These are phyloP conservation scores for Symphodus melops DNA, from an alignment of 2,113 vertebrate species.

Conservation along the genomic window DNA sequence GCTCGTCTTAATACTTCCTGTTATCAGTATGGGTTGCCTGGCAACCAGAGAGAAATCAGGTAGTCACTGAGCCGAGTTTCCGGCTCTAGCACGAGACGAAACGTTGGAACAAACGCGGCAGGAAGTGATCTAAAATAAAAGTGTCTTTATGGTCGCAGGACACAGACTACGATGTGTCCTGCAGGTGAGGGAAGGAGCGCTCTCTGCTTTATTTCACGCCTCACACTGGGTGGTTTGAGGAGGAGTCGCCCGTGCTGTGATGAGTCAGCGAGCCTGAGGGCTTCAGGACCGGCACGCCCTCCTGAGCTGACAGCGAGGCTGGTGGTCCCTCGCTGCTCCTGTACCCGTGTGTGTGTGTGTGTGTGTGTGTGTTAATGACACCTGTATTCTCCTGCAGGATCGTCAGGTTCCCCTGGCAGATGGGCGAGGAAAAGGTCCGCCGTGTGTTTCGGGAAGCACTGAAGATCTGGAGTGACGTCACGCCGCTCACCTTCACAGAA, in stretches of 20 bases:
- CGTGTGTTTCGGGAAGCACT: conserved; percentile 88
- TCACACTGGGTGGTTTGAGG: conserved; percentile 51
- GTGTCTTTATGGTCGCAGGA: no score
- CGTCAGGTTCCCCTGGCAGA: conserved; percentile 88
- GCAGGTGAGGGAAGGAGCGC: background rate
- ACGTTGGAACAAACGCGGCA: no score
- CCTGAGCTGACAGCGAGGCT: conserved; percentile 35
- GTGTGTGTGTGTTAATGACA: conserved; percentile 17
- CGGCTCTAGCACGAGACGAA: no score
- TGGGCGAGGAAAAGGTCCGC: conserved; percentile 86
- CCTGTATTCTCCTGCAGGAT: conserved; percentile 68
- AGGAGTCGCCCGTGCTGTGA: background rate
- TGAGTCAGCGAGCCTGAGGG: conserved; percentile 40
- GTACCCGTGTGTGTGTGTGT: conserved; percentile 8
- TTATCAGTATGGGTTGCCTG: background rate
- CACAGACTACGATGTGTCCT: no score
- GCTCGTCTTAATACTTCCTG: background rate
- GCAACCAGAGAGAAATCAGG: background rate
- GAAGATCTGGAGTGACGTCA: conserved; percentile 92
- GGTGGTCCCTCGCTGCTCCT: conserved; percentile 56
- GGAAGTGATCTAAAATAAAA: no score
- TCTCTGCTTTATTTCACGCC: background rate
- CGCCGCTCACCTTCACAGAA: conserved; percentile 92
- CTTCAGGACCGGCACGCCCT: conserved; percentile 11
- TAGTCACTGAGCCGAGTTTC: background rate